Evolutionary conservation across 2,797 vertebrate genomes (phyloP).

Genomic region (Centroberyx gerrardi): DNA sequence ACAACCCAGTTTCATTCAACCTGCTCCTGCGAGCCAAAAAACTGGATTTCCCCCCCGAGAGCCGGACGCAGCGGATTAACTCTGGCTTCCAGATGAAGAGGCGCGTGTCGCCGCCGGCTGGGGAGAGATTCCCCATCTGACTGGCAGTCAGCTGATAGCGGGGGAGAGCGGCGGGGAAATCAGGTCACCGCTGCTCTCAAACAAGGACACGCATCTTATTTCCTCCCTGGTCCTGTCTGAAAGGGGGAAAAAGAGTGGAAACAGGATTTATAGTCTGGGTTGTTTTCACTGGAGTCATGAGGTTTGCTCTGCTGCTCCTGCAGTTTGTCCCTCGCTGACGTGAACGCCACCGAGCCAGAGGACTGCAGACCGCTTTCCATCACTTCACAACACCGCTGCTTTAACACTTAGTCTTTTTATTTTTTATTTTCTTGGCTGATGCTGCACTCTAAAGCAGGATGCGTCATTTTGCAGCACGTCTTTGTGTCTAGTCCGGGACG

Average conservation of each 20-base stretch:
- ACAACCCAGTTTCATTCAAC: neutral
- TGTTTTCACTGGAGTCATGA: conserved; percentile 71
- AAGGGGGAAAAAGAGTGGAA: conserved; percentile 18
- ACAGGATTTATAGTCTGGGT: conserved; percentile 62
- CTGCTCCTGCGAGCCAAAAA: neutral
- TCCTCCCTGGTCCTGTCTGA: conserved; percentile 33
- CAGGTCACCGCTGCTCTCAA: conserved; percentile 53
- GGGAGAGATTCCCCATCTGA: conserved; percentile 39
- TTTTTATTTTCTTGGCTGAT: neutral
- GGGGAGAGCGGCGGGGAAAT: conserved; percentile 34
- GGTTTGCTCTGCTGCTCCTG: conserved; percentile 61
- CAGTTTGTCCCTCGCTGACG: conserved; percentile 30
- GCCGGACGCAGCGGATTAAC: conserved; percentile 18
- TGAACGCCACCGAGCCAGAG: conserved; percentile 13
- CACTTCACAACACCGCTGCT: neutral
- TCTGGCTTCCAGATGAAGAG: conserved; percentile 14
- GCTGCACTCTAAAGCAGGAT: neutral
- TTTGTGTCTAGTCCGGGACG: too few species aligned
- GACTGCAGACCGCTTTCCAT: neutral
- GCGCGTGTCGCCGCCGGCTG: neutral
- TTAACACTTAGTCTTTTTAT: neutral
- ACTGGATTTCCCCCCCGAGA: conserved; percentile 6
- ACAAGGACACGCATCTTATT: conserved; percentile 54
- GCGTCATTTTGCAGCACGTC: too few species aligned
- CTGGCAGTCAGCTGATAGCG: conserved; percentile 55